Conservation (phyloP, 2,888 invertebrate genomes). For the Biston stratarius region DNA sequence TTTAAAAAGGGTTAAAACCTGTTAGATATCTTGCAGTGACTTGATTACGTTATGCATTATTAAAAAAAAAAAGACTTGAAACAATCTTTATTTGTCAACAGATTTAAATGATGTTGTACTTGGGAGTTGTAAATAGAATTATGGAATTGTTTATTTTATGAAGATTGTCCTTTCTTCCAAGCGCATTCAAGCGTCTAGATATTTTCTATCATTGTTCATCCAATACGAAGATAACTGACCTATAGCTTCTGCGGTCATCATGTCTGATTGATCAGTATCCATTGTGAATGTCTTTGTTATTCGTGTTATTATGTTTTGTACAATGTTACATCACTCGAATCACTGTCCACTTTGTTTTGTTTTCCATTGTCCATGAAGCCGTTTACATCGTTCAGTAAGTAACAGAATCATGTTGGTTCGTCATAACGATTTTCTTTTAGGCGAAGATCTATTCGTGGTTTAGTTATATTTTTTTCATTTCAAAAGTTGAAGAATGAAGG, state of each 20-base stretch:
- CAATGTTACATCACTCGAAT: constrained; percentile 14
- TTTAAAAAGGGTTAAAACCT: too few species aligned
- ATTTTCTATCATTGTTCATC: constrained; percentile 49
- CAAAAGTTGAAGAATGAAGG: neutral
- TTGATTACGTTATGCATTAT: too few species aligned
- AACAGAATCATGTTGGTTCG: constrained; percentile 11
- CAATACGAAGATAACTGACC: constrained; percentile 67
- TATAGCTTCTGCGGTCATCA: constrained; percentile 77
- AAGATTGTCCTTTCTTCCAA: constrained; percentile 28
- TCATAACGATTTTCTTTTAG: constrained; percentile 12
- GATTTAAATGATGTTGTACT: too few species aligned
- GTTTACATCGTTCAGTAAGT: constrained; percentile 10
- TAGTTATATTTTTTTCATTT: constrained; percentile 15
- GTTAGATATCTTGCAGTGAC: too few species aligned
- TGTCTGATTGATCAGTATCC: constrained; percentile 72
- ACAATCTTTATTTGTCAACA: too few species aligned
- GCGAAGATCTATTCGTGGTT: neutral
- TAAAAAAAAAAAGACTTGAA: too few species aligned
- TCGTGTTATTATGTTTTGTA: constrained; percentile 34
- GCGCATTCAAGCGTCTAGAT: constrained; percentile 28
- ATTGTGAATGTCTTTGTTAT: constrained; percentile 54
- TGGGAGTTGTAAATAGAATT: neutral
- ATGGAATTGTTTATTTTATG: neutral
- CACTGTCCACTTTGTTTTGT: constrained; percentile 21
- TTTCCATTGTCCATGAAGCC: constrained; percentile 7